Percentiles rank a stretch among this genome's conserved stretches.
Conservation (phyloP, 2,797 vertebrate genomes). For the Orientallactaga sibirica region DNA sequence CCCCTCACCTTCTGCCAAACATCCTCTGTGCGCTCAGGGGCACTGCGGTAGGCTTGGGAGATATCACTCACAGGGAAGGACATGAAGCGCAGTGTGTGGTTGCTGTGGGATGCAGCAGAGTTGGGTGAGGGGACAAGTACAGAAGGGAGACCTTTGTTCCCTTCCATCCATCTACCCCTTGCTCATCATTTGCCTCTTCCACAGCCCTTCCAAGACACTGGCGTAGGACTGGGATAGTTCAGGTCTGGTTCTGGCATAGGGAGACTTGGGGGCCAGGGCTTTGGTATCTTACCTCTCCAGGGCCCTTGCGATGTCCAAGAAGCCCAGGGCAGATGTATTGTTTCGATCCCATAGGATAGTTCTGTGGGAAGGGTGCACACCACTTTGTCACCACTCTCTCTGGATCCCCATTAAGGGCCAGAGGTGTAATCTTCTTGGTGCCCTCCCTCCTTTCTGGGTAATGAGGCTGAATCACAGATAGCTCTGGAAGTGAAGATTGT, state of each 20-base stretch:
- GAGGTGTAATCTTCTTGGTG: neutral
- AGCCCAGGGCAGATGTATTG: constrained; percentile 93
- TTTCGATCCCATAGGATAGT: constrained; percentile 96
- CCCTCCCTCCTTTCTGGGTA: neutral
- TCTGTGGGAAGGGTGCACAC: constrained; percentile 84
- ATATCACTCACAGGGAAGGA: constrained; percentile 94
- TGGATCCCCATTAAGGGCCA: neutral
- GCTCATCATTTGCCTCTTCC: neutral
- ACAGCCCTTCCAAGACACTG: neutral
- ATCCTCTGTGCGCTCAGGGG: constrained; percentile 93
- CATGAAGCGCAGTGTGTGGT: constrained; percentile 96
- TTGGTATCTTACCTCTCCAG: constrained; percentile 93
- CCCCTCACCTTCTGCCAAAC: constrained; percentile 93
- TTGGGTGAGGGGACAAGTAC: neutral
- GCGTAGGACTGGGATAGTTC: neutral
- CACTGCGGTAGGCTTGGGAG: constrained; percentile 93
- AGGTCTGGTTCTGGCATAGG: neutral
- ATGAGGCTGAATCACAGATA: neutral
- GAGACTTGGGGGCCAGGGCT: neutral
- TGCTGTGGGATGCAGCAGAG: constrained; percentile 86
- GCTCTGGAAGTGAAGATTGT: neutral
- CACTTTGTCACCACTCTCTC: neutral
- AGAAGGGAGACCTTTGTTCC: neutral
- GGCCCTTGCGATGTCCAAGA: constrained; percentile 94
- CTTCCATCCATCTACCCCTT: neutral